Conservation (phyloP, 2,888 invertebrate species). For the Oligia fasciuncula region DNA sequence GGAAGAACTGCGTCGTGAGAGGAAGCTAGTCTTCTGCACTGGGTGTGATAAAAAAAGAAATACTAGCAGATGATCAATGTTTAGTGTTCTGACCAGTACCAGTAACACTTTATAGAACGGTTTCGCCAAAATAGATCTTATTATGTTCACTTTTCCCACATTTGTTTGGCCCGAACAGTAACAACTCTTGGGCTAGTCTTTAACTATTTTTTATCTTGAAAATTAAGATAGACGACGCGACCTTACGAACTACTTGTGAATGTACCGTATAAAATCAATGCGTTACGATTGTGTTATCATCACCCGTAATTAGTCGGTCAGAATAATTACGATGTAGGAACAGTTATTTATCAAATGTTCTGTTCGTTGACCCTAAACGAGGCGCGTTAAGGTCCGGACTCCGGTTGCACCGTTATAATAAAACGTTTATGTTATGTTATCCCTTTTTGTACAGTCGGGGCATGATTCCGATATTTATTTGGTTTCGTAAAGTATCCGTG, state of each 20-base stretch:
- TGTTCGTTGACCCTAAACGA: constrained; percentile 61
- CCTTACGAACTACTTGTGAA: constrained; percentile 12
- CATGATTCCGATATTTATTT: neutral
- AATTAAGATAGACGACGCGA: neutral
- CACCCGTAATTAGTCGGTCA: constrained; percentile 61
- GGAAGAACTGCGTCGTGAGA: no score
- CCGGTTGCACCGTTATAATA: constrained; percentile 60
- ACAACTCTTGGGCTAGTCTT: neutral
- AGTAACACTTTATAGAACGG: neutral
- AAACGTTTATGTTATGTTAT: constrained; percentile 40
- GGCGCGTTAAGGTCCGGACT: constrained; percentile 39
- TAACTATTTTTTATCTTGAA: neutral
- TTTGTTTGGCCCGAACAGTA: neutral
- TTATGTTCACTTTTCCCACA: neutral
- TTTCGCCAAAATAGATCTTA: neutral
- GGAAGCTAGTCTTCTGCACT: neutral
- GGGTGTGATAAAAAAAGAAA: neutral
- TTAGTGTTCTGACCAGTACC: neutral
- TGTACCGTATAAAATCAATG: constrained; percentile 44
- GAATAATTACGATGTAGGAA: constrained; percentile 60
- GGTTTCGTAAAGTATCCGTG: no score
- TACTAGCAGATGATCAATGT: neutral
- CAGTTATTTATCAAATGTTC: constrained; percentile 63
- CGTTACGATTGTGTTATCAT: constrained; percentile 53
- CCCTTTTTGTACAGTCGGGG: constrained; percentile 41